A percentile compares a stretch with the other conserved stretches of the same genome.
phyloP scores from a whole-genome alignment of 1,140 invertebrate genomes.

The Cardiocondyla obscurior region DNA sequence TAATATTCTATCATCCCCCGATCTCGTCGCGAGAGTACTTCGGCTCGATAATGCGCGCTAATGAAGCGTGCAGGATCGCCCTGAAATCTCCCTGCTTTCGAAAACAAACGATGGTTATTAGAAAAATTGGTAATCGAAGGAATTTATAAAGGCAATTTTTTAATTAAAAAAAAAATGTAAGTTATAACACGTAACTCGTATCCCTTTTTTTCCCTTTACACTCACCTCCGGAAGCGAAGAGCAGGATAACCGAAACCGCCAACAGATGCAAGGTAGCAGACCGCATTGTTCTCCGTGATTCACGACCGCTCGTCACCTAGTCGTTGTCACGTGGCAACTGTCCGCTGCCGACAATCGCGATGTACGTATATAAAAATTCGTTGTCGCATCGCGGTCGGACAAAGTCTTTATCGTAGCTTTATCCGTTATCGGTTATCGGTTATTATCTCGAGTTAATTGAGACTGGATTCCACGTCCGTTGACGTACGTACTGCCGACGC shows the following conservation, averaged over 20 bases:
- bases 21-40: slow-evolving; percentile 3
- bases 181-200: no score
- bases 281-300: neutral
- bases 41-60: slow-evolving; percentile 29
- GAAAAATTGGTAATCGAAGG: no score
- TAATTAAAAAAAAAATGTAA: no score
- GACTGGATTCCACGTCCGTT: neutral
- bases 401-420: slow-evolving; percentile 41
- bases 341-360: neutral
- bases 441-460: slow-evolving; percentile 38
- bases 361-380: slow-evolving; percentile 7
- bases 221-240: neutral
- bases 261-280: neutral
- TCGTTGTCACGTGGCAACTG: neutral
- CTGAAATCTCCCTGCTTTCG: neutral
- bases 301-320: neutral
- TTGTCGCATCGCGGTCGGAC: slow-evolving; percentile 7
- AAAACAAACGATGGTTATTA: neutral
- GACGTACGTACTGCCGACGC: neutral
- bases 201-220: neutral
- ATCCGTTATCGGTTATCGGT: slow-evolving; percentile 49
- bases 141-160: no score
- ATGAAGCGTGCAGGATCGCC: neutral
- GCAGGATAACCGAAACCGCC: neutral
- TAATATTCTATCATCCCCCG: neutral